Evolutionary conservation across 2,797 vertebrate species (phyloP), one percentile per base, ranked within the genome.

Genomic region (Chelon labrosus): DNA sequence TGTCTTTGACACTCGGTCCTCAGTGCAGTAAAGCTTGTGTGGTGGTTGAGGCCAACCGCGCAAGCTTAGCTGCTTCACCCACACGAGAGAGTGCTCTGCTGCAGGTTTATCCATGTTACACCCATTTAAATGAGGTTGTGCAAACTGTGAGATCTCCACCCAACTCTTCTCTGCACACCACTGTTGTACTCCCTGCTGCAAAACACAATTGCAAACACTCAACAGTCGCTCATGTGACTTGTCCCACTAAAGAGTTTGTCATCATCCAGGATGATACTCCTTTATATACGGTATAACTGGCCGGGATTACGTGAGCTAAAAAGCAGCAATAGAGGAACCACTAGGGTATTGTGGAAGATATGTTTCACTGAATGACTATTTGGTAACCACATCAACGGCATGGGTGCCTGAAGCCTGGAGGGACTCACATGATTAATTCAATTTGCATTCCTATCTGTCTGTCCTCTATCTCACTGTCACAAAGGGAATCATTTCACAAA

Each of bases 371-470:
- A 79, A 80, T 79, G 76, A 54, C 60, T 87, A 63, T 59, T 25
- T 69, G 58, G 55, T 61, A 68, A 64, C 55, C 47, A 58, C 60
- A 64, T 58, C 49, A 68, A 39, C 53, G 53, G 64, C 8, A 54
- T 20, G 37, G 65, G 58, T 55, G 54, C 67, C 74, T 60, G 27
- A 75, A 62, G 75, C 68, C 58, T 59, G 46, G 19, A 86, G 73
- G 74, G 44, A 76, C 14, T 27, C 14, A 42, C 35, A 44, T 83
- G 55, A 90, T 86, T 85, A 82, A 92, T 85, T 84, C 51, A 73
- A 19, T 72, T 74, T 42, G 35, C 52, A 65, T 70, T 68, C 22
- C 50, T 52, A 53, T 84, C 52, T 70, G 60, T 70, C 73, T 79
- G 58, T 70, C 42, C 42, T 69, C 63, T 70, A 77, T 62, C 52